Conservation (phyloP, 1,140 invertebrate genomes). For the Drosophila yakuba region DNA sequence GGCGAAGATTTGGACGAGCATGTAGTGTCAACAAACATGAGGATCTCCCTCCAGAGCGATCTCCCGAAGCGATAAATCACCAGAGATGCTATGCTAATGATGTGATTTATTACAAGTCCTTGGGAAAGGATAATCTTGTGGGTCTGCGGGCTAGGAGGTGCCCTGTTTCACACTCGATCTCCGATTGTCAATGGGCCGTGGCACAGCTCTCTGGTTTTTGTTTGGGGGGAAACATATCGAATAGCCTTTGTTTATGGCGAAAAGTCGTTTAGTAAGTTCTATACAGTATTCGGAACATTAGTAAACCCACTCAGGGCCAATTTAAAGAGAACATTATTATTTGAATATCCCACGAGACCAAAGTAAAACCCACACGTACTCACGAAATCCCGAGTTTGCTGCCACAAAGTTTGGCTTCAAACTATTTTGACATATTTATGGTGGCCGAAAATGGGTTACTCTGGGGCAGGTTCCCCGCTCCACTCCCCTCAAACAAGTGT, state of each 20-base stretch:
- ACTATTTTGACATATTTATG: conserved; percentile 81
- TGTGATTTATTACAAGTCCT: conserved; percentile 73
- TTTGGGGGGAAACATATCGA: conserved; percentile 33
- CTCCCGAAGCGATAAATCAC: conserved; percentile 62
- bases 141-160: conserved; percentile 42
- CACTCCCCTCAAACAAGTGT: conserved; percentile 54
- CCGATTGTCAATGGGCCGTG: conserved; percentile 55
- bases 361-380: conserved; percentile 18
- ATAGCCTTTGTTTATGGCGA: conserved; percentile 51
- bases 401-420: conserved; percentile 42
- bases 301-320: conserved; percentile 43
- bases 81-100: conserved; percentile 66
- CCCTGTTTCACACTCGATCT: conserved; percentile 75
- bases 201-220: conserved; percentile 22
- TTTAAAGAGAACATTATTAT: conserved; percentile 36
- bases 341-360: conserved; percentile 69
- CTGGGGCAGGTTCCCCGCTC: conserved; percentile 3
- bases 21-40: conserved; percentile 66
- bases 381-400: conserved; percentile 5
- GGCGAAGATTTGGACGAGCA: conserved; percentile 16
- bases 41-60: conserved; percentile 15
- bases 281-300: conserved; percentile 31
- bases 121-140: conserved; percentile 40
- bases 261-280: conserved; percentile 61
- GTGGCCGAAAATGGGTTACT: conserved; percentile 46